Conservation (phyloP, 2,888 invertebrate species). For the Phasia obesa region DNA sequence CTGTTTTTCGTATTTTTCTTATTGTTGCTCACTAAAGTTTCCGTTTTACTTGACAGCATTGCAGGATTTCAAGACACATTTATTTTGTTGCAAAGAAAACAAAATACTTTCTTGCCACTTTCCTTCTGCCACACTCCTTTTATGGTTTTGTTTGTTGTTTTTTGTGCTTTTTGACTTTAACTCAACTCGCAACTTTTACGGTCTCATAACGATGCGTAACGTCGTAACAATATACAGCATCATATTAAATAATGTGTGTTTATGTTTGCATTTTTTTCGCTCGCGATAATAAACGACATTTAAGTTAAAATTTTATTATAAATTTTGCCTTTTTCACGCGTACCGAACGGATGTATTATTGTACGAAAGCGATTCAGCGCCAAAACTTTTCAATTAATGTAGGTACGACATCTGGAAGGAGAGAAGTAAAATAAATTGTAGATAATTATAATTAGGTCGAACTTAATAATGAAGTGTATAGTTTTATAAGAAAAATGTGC, state of each 20-base stretch:
- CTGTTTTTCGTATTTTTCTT: constrained; percentile 43
- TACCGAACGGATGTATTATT: not conserved
- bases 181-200: constrained; percentile 47
- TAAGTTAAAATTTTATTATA: constrained; percentile 49
- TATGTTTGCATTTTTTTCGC: constrained; percentile 1
- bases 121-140: constrained; percentile 7
- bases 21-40: constrained; percentile 47
- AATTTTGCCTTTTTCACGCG: constrained; percentile 30
- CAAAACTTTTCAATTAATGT: constrained; percentile 46
- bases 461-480: constrained; percentile 8
- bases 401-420: constrained; percentile 47
- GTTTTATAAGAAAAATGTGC: constrained; percentile 7
- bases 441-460: constrained; percentile 11
- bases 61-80: constrained; percentile 40
- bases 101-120: constrained; percentile 22
- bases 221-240: constrained; percentile 26
- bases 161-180: constrained; percentile 4
- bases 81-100: constrained; percentile 15
- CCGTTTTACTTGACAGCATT: constrained; percentile 60
- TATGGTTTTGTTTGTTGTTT: no score
- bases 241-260: constrained; percentile 13
- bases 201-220: constrained; percentile 61
- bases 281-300: constrained; percentile 54
- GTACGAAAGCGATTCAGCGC: not conserved
- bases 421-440: constrained; percentile 22